Conservation (phyloP, 1,140 invertebrate genomes). For the Drosophila erecta region DNA sequence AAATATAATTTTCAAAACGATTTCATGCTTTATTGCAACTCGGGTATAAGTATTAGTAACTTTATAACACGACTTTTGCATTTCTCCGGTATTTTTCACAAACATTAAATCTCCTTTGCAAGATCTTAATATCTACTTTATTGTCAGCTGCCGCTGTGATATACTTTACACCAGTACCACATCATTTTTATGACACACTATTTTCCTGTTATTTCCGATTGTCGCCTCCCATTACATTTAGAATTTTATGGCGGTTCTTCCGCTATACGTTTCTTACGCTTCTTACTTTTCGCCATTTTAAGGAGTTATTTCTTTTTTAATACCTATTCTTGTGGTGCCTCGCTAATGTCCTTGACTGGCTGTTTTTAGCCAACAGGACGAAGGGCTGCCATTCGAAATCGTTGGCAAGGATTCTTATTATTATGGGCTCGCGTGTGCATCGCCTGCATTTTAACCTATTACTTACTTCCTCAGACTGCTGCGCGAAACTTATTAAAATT, state of each 20-base stretch:
- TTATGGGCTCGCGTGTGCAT: slow-evolving; percentile 64
- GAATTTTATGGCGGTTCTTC: slow-evolving; percentile 47
- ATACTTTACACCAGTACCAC: slow-evolving; percentile 24
- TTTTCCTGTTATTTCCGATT: slow-evolving; percentile 76
- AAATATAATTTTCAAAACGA: no score
- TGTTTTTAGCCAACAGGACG: slow-evolving; percentile 34
- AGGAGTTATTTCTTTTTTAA: slow-evolving; percentile 40
- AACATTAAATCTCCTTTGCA: slow-evolving; percentile 7
- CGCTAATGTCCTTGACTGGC: slow-evolving; percentile 69
- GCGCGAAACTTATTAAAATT: slow-evolving; percentile 68
- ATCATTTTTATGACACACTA: slow-evolving; percentile 73
- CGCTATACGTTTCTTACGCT: slow-evolving; percentile 16
- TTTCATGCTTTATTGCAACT: not conserved
- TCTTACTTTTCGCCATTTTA: slow-evolving; percentile 41
- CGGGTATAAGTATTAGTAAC: not conserved
- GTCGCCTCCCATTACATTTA: slow-evolving; percentile 54
- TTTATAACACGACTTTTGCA: slow-evolving; percentile 10
- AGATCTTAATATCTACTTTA: slow-evolving; percentile 1
- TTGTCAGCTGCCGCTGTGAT: not conserved
- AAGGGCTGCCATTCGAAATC: slow-evolving; percentile 17
- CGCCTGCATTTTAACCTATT: slow-evolving; percentile 68
- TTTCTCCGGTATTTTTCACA: not conserved
- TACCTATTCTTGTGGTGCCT: slow-evolving; percentile 2
- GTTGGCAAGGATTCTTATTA: slow-evolving; percentile 54
- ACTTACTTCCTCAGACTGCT: slow-evolving; percentile 52